These are phyloP conservation scores for Herpetotheres cachinnans DNA, from an alignment of 2,113 vertebrate genomes.

Conservation along the genomic window DNA sequence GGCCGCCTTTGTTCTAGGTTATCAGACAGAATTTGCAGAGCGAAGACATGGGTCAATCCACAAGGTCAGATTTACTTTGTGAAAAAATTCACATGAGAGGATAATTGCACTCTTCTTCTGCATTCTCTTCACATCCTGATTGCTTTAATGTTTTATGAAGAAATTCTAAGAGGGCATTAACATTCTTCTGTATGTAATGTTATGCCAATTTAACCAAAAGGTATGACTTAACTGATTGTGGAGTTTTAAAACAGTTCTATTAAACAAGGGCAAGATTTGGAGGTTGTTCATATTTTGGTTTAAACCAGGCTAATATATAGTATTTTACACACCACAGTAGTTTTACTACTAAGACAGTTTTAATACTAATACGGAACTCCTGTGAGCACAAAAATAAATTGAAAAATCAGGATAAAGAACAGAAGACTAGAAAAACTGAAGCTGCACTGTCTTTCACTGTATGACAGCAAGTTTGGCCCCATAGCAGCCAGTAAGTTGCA, in stretches of 20 bases:
- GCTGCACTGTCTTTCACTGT: neutral
- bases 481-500: neutral
- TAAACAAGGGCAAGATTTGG: neutral
- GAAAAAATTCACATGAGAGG: neutral
- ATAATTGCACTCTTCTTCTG: neutral
- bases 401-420: neutral
- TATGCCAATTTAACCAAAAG: neutral
- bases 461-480: neutral
- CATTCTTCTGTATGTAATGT: neutral
- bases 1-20: neutral
- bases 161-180: neutral
- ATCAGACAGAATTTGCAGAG: neutral
- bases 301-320: neutral
- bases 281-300: neutral
- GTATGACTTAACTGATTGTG: neutral
- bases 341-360: neutral
- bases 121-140: neutral
- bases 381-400: neutral
- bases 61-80: neutral
- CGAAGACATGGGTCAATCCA: neutral
- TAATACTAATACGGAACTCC: neutral
- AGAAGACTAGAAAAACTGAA: neutral
- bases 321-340: neutral
- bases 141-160: neutral
- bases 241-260: neutral